phyloP scores from a whole-genome alignment of 1,140 invertebrate genomes.

The Mya arenaria region DNA sequence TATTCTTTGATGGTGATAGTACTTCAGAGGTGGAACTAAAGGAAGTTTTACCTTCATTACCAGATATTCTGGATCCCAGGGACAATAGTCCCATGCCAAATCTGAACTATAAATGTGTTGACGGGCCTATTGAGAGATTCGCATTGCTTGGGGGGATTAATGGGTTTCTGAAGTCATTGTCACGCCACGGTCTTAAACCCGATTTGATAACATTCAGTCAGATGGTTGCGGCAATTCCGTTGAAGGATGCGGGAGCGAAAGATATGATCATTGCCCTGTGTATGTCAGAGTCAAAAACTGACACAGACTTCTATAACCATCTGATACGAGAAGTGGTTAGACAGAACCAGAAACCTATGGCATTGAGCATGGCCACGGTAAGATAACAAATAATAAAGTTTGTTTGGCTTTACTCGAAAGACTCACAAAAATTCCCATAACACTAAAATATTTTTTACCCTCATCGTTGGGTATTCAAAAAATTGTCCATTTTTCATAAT shows the following conservation, averaged over 20 bases:
- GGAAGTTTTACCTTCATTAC: constrained; percentile 6
- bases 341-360: neutral
- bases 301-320: constrained; percentile 93
- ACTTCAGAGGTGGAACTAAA: neutral
- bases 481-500: neutral
- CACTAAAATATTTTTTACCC: neutral
- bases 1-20: too few relatives aligned
- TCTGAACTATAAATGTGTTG: constrained; percentile 34
- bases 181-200: constrained; percentile 85
- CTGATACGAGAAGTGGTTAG: constrained; percentile 87
- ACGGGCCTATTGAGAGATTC: constrained; percentile 80
- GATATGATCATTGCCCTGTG: constrained; percentile 18
- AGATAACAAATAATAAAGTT: neutral
- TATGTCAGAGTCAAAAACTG: constrained; percentile 86
- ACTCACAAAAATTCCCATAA: neutral
- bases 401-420: neutral
- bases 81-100: neutral
- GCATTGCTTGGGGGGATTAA: constrained; percentile 89
- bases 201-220: constrained; percentile 90
- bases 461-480: neutral
- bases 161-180: constrained; percentile 89
- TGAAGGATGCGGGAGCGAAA: constrained; percentile 85
- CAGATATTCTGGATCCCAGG: constrained; percentile 54
- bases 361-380: neutral
- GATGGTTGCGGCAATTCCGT: constrained; percentile 87